phyloP scores from a whole-genome alignment of 1,140 invertebrate genomes.

The Rhagoletis zephyria region DNA sequence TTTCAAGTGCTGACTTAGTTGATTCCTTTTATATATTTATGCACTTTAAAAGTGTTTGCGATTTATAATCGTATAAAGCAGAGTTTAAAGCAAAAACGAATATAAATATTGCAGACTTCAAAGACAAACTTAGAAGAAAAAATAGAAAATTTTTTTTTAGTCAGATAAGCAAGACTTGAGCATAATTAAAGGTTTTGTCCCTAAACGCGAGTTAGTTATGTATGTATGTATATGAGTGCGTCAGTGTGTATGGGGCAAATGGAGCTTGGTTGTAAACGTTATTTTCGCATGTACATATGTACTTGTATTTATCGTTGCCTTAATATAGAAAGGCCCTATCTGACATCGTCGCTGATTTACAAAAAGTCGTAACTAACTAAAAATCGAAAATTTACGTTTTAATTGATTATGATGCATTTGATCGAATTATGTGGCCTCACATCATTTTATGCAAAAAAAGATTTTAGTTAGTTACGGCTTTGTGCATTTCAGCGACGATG shows the following conservation, averaged over 20 bases:
- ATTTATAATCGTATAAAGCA: not conserved
- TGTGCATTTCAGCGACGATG: no score
- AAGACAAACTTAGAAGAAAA: not conserved
- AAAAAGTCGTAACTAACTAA: no score
- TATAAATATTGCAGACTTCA: not conserved
- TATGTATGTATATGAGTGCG: not conserved
- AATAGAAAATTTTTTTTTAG: not conserved
- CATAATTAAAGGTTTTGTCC: conserved; percentile 23
- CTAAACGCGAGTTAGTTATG: conserved; percentile 37
- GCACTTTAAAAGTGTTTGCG: not conserved
- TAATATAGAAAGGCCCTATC: no score
- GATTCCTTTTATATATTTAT: not conserved
- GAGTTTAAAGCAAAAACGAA: not conserved
- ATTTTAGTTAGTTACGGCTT: no score
- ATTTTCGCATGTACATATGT: not conserved
- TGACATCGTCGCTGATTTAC: no score
- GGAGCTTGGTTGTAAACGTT: not conserved
- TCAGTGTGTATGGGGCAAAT: not conserved
- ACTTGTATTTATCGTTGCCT: no score
- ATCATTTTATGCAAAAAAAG: no score
- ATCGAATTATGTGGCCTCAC: no score
- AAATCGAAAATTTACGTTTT: no score
- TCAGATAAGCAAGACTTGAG: conserved; percentile 20
- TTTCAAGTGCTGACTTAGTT: conserved; percentile 28
- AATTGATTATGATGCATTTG: no score